Evolutionary conservation across 2,888 invertebrate genomes (phyloP), one percentile per base, ranked within the genome.

Genomic region (Epistrophe eligans): DNA sequence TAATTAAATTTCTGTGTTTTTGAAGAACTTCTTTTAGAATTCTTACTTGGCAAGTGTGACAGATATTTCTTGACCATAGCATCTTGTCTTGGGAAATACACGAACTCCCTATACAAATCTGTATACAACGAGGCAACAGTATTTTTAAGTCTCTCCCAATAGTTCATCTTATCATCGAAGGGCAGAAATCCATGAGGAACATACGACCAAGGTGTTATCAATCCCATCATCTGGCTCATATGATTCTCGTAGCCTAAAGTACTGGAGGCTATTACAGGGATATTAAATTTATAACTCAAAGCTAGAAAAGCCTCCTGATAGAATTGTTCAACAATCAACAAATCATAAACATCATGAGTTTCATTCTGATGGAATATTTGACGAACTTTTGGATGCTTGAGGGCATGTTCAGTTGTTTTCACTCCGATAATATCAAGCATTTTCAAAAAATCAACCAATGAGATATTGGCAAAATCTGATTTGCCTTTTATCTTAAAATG

Each of bases 71-170:
- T 58, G 0, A 91, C 90, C 48, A 92, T 55, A 28, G 90, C 88
- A 88, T 93, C 92, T 90, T 93, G 93, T 88, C 91, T 90, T 2
- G 93, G 92, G 60, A 93, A 91, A 81, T 92, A 92, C 38, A 89
- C 90, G 60, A 90, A 90, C 60, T 91, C 89, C 2, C 93, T 88
- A 66, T 91, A 89, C 2, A 90, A 79, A 32, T 93, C 91, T 55
- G 93, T 91, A 40, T 91, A 91, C 5, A 93, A 70, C 1, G 91
- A 91, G 4, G 90, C 90, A 4, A 93, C 92, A 0, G 94, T 91
- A 89, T 95, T 95, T 43, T 93, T 90, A 0, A 95, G 58, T 87
- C 95, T 91, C 88, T 94, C 93, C 89, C 91, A 91, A 84, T 95
- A 95, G 48, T 91, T 94, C 91, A 94, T 94, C 62, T 90, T 90